phyloP scores from a whole-genome alignment of 2,888 invertebrate species.

The Agrochola macilenta region DNA sequence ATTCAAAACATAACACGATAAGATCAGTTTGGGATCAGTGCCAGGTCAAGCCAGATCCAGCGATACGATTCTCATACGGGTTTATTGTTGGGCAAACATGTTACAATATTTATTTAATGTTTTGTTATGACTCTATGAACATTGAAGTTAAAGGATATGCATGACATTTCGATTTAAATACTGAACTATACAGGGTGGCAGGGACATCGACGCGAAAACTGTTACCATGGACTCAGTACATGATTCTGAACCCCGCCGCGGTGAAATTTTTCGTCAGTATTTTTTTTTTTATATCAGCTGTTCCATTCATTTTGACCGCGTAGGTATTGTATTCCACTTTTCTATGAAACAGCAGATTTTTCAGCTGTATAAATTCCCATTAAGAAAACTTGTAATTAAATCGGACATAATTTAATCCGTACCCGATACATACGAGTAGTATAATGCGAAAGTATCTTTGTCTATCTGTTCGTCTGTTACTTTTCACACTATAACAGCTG shows the following conservation, averaged over 20 bases:
- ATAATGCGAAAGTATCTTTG: background rate
- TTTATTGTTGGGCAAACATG: conserved; percentile 38
- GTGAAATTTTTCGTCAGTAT: too few relatives aligned
- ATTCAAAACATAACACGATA: conserved; percentile 48
- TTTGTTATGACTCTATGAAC: background rate
- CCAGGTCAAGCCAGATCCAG: conserved; percentile 51
- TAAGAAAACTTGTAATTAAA: background rate
- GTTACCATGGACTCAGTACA: too few relatives aligned
- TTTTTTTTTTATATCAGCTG: too few relatives aligned
- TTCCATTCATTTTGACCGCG: too few relatives aligned
- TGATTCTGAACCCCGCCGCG: too few relatives aligned
- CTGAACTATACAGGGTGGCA: too few relatives aligned
- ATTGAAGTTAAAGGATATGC: background rate
- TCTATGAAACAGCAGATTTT: too few relatives aligned
- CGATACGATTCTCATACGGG: conserved; percentile 36
- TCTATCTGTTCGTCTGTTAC: background rate
- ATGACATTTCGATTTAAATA: background rate
- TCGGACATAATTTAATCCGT: background rate
- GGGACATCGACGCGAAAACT: too few relatives aligned
- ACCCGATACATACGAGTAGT: background rate
- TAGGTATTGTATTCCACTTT: too few relatives aligned
- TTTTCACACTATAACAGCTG: background rate
- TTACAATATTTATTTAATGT: conserved; percentile 7
- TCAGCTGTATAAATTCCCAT: too few relatives aligned
- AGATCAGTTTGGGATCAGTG: conserved; percentile 53